Evolutionary conservation across 2,113 vertebrate species (phyloP), one percentile per base, ranked within the genome.

Genomic region (Chinchilla lanigera): DNA sequence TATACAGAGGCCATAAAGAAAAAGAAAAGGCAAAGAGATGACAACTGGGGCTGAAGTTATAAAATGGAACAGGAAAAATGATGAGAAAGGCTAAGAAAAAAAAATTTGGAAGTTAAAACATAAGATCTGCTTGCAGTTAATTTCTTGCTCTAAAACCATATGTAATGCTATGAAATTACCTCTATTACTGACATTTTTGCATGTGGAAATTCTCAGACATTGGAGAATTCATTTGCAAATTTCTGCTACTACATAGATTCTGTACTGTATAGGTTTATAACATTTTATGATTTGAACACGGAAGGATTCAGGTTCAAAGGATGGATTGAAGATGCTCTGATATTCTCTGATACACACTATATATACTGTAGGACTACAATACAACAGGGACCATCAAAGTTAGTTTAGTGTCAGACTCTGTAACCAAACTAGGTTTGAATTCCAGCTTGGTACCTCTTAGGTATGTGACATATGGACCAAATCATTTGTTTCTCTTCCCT

Each of bases 241-340:
- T 52, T 93, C 38, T 82, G 38, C 50, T n/a, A 17, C 2, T 14
- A 30, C 78, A 2, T 87, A 19, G 44, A 75, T 77, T 93, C 14
- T 78, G 13, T 33, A 50, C 24, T 56, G 1, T 41, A 33, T 52
- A 94, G 24, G 1, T 81, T 44, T 89, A 50, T 56, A 52, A 26
- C 87, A 61, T 71, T 85, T 94, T 44, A 73, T 47, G 22, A 85
- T 88, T 89, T 95, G 33, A 91, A 86, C 10, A 11, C 80, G 26
- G 93, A 3, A 35, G 6, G 47, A 50, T 50, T 50, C 47, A 50
- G 47, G 47, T 50, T 50, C 61, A 61, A 92, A 94, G 7, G 12
- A 63, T 69, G 9, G 1, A 85, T 93, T 86, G 61, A 90, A 90
- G 9, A 44, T 81, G 71, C 3, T 93, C 28, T 89, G 16, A 11